A percentile compares a stretch with the other conserved stretches of the same genome.
Conservation (phyloP, 2,797 vertebrate genomes). For the Megalops cyprinoides region DNA sequence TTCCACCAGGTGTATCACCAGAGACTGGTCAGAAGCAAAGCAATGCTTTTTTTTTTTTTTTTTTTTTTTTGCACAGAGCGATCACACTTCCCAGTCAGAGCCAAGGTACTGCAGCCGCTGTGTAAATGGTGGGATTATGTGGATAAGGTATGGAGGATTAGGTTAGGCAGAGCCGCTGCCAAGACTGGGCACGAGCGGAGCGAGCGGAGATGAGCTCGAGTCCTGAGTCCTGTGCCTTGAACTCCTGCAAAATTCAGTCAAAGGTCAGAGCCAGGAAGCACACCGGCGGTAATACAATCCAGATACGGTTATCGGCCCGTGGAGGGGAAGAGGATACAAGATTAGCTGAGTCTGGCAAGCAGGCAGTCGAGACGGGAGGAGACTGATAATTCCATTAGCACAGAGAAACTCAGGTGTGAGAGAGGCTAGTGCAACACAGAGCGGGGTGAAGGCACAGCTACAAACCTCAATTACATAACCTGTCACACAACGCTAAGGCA, state of each 20-base stretch:
- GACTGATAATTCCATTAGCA: slow-evolving; percentile 33
- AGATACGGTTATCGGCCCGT: slow-evolving; percentile 27
- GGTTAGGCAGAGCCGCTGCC: background rate
- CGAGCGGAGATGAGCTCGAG: background rate
- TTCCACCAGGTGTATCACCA: background rate
- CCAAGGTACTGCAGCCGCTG: background rate
- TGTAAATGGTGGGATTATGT: background rate
- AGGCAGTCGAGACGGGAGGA: slow-evolving; percentile 16
- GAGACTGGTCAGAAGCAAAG: no score
- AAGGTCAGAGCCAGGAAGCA: slow-evolving; percentile 35
- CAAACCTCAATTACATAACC: background rate
- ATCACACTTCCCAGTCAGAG: no score
- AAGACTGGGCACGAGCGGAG: background rate
- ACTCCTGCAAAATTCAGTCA: slow-evolving; percentile 29
- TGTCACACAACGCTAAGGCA: slow-evolving; percentile 14
- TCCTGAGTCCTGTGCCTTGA: background rate
- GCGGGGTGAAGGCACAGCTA: background rate
- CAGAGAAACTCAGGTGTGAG: background rate
- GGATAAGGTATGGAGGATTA: no score
- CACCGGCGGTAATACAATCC: slow-evolving; percentile 26
- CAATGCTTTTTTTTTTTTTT: no score
- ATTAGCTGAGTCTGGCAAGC: slow-evolving; percentile 33
- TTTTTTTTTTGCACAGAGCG: no score
- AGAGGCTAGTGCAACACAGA: no score
- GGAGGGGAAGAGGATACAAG: slow-evolving; percentile 12